These are phyloP conservation scores for Cheilosia vernalis DNA, from an alignment of 2,888 invertebrate species.

Conservation along the genomic window DNA sequence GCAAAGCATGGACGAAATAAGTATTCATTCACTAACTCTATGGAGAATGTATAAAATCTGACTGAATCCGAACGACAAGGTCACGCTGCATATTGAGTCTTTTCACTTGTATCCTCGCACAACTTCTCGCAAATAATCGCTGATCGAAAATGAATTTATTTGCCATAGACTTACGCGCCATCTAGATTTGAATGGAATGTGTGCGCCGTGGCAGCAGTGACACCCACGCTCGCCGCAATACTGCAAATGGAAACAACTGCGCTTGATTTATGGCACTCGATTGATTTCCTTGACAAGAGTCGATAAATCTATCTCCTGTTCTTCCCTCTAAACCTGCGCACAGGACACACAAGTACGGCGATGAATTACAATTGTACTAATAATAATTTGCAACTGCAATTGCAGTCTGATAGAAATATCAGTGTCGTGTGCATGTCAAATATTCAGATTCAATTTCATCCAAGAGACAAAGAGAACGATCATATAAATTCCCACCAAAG, in stretches of 20 bases:
- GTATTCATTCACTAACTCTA: too few species aligned
- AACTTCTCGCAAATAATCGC: not conserved
- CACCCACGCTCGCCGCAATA: conserved; percentile 19
- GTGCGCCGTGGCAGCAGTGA: not conserved
- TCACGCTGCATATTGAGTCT: too few species aligned
- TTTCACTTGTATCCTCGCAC: not conserved
- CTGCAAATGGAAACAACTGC: conserved; percentile 1
- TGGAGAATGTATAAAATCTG: too few species aligned
- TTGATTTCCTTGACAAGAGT: conserved; percentile 9
- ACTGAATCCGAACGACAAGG: too few species aligned
- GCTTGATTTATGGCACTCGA: conserved; percentile 34
- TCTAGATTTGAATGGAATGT: conserved; percentile 3
- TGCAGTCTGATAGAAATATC: conserved; percentile 14
- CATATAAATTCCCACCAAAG: conserved; percentile 37
- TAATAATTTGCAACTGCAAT: conserved; percentile 8
- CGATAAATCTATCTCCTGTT: conserved; percentile 6
- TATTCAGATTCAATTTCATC: conserved; percentile 52
- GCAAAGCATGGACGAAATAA: too few species aligned
- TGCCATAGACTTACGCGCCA: conserved; percentile 7
- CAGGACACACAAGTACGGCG: not conserved
- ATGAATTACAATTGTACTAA: conserved; percentile 14
- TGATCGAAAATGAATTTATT: conserved; percentile 6
- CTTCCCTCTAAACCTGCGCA: not conserved
- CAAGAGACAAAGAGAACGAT: not conserved
- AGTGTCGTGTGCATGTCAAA: conserved; percentile 33